A percentile compares a stretch with the other conserved stretches of the same genome.
Conservation (phyloP, 2,113 vertebrate species). For the Clupea harengus region DNA sequence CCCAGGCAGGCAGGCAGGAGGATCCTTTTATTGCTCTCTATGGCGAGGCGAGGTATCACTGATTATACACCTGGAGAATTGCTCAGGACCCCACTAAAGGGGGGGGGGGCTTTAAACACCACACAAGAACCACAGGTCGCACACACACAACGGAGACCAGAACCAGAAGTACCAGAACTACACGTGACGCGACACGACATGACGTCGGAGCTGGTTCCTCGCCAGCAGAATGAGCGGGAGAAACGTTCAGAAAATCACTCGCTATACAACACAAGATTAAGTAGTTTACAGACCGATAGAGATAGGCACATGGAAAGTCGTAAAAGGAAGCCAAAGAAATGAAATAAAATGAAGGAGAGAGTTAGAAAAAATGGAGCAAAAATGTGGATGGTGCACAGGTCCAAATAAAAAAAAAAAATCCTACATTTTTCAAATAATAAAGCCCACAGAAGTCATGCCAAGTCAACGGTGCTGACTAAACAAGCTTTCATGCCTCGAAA, state of each 20-base stretch:
- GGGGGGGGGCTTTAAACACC: background rate
- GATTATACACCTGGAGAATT: background rate
- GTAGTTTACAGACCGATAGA: background rate
- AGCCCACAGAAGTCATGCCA: background rate
- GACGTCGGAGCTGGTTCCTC: background rate
- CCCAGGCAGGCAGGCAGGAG: background rate
- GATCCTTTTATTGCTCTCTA: conserved; percentile 9
- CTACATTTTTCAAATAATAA: background rate
- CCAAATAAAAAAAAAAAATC: background rate
- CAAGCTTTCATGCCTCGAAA: background rate
- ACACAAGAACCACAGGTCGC: background rate
- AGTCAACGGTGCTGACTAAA: background rate
- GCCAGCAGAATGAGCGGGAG: background rate
- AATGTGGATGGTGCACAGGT: background rate
- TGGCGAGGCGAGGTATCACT: background rate
- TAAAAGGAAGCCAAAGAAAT: background rate
- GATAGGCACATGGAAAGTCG: background rate
- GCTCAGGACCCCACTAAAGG: background rate
- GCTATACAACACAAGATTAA: background rate
- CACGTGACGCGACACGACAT: background rate
- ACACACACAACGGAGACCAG: background rate
- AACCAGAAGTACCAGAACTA: conserved; percentile 4
- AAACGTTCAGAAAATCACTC: background rate
- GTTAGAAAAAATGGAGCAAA: background rate
- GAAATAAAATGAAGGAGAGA: background rate